These are phyloP conservation scores for Cheilosia grossa DNA, from an alignment of 2,888 invertebrate genomes.

Conservation along the genomic window DNA sequence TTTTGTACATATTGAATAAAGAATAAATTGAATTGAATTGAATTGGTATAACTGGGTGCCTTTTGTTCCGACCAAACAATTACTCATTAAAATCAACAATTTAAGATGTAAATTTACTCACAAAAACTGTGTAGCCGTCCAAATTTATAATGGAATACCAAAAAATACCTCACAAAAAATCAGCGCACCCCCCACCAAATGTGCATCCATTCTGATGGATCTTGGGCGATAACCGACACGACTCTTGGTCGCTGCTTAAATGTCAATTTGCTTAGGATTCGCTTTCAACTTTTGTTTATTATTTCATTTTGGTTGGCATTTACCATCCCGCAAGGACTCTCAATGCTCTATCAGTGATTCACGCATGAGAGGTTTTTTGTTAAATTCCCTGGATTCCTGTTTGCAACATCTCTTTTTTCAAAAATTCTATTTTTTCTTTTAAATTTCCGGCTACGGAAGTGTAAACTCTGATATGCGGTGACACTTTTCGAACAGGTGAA, in stretches of 20 bases:
- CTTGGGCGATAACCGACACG: constrained; percentile 41
- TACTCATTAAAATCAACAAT: too few species aligned
- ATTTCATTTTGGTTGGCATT: constrained; percentile 59
- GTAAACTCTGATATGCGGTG: constrained; percentile 71
- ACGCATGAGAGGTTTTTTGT: constrained; percentile 68
- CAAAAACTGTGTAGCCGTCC: not conserved
- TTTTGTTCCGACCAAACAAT: too few species aligned
- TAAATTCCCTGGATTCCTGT: constrained; percentile 53
- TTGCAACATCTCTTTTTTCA: constrained; percentile 10
- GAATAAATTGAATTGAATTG: too few species aligned
- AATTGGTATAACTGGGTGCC: too few species aligned
- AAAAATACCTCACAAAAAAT: not conserved
- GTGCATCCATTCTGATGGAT: constrained; percentile 33
- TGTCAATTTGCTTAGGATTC: constrained; percentile 71
- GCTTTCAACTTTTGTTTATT: constrained; percentile 57
- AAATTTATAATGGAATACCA: not conserved
- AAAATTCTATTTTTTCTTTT: constrained; percentile 30
- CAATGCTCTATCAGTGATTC: constrained; percentile 66
- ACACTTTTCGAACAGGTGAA: constrained; percentile 72
- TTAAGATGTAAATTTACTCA: too few species aligned
- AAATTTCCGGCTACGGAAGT: constrained; percentile 71
- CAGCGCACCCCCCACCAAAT: not conserved
- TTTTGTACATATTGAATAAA: too few species aligned
- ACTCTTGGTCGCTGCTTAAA: constrained; percentile 45
- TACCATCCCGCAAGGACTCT: constrained; percentile 57